Evolutionary conservation across 2,888 invertebrate genomes (phyloP).

Genomic region (Drosophila anomelani): DNA sequence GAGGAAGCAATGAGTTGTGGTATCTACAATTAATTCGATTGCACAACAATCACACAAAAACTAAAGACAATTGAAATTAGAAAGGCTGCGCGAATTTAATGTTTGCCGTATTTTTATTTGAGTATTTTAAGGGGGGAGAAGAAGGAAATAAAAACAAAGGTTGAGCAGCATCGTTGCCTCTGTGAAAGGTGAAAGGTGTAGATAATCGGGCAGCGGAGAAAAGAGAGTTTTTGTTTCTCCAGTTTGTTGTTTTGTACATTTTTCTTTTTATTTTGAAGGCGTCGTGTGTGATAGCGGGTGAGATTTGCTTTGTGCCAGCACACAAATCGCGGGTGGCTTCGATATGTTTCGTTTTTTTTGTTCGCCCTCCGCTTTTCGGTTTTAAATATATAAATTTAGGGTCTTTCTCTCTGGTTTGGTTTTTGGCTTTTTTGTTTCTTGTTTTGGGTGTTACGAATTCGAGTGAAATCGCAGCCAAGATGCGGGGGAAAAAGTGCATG

Average conservation of each 20-base stretch:
- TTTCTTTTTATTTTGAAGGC: slow-evolving; percentile 18
- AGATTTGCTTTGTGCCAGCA: slow-evolving; percentile 53
- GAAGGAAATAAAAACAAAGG: slow-evolving; percentile 45
- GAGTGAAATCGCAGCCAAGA: slow-evolving; percentile 71
- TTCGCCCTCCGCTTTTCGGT: slow-evolving; percentile 37
- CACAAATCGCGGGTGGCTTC: slow-evolving; percentile 77
- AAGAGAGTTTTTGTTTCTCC: slow-evolving; percentile 48
- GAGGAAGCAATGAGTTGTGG: slow-evolving; percentile 8
- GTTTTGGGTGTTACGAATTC: slow-evolving; percentile 71
- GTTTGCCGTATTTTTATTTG: slow-evolving; percentile 4
- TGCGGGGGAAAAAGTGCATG: slow-evolving; percentile 71
- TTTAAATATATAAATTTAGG: slow-evolving; percentile 56
- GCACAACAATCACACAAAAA: slow-evolving; percentile 43
- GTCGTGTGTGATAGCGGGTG: slow-evolving; percentile 69
- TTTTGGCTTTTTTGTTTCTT: slow-evolving; percentile 46
- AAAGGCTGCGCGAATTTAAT: slow-evolving; percentile 67
- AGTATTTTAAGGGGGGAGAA: slow-evolving; percentile 8
- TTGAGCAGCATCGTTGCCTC: slow-evolving; percentile 53
- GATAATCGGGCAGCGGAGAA: slow-evolving; percentile 62
- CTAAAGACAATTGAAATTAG: slow-evolving; percentile 76
- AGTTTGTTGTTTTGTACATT: slow-evolving; percentile 1
- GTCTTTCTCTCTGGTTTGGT: slow-evolving; percentile 49
- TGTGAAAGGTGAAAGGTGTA: slow-evolving; percentile 65
- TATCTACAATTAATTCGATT: slow-evolving; percentile 50
- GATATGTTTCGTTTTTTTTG: slow-evolving; percentile 47